phyloP scores from a whole-genome alignment of 2,797 vertebrate genomes.

The Dendrocincla tyrannina region DNA sequence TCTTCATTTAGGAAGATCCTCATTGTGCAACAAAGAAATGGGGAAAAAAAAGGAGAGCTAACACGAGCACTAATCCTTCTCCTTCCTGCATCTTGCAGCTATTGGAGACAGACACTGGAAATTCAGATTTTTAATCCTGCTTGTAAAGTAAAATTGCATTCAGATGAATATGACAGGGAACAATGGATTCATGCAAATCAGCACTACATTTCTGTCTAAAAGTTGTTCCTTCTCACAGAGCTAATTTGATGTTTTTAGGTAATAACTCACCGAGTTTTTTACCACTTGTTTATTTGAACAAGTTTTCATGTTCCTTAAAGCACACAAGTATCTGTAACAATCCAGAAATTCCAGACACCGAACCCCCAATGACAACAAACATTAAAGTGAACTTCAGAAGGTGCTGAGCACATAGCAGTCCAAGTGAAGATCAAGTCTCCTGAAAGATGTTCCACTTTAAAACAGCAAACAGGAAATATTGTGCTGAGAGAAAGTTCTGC shows the following conservation, averaged over 20 bases:
- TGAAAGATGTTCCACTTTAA: neutral
- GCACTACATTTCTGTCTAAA: neutral
- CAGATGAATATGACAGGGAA: neutral
- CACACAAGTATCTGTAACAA: neutral
- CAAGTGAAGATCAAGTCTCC: neutral
- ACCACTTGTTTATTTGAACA: neutral
- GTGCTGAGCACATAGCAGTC: neutral
- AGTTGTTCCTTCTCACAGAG: neutral
- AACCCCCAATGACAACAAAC: neutral
- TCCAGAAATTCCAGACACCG: neutral
- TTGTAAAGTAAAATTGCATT: neutral
- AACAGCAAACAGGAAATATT: neutral
- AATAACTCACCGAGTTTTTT: neutral
- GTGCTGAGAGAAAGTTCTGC: neutral
- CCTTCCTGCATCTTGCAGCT: neutral
- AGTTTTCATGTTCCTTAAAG: neutral
- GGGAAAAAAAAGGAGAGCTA: accelerated
- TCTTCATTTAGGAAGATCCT: neutral
- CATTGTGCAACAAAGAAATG: neutral
- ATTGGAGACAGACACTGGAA: neutral
- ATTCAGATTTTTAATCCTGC: neutral
- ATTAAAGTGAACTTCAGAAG: neutral
- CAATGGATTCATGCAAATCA: neutral
- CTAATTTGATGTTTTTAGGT: neutral
- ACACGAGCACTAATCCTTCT: neutral